Conservation (phyloP, 2,797 vertebrate species). For the Holocentrus rufus region DNA sequence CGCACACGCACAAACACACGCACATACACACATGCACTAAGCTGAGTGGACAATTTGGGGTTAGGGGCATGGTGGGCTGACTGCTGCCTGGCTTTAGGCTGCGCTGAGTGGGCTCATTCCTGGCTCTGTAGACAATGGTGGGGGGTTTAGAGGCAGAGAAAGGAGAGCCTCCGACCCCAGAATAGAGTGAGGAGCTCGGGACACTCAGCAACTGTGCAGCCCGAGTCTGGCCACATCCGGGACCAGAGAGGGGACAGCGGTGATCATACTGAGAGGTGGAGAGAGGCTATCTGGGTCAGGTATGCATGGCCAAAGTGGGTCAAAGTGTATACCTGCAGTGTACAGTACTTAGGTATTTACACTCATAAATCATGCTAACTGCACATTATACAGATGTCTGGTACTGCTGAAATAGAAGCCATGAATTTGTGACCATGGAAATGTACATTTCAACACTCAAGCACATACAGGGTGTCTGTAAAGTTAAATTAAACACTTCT, state of each 20-base stretch:
- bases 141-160: conserved; percentile 80
- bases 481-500: too few species aligned
- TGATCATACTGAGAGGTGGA: background rate
- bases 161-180: conserved; percentile 69
- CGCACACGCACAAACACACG: conserved; percentile 26
- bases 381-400: background rate
- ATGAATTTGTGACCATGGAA: too few species aligned
- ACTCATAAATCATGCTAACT: background rate
- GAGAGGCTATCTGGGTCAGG: conserved; percentile 16
- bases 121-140: conserved; percentile 79
- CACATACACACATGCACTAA: conserved; percentile 43
- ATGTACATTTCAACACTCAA: too few species aligned
- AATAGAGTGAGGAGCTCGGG: conserved; percentile 60
- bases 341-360: background rate
- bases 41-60: conserved; percentile 84
- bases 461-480: too few species aligned
- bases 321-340: background rate
- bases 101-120: conserved; percentile 86
- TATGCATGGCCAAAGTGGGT: background rate
- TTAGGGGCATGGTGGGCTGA: conserved; percentile 70
- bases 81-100: conserved; percentile 78
- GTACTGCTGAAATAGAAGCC: too few species aligned
- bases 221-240: conserved; percentile 36
- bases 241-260: conserved; percentile 24
- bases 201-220: conserved; percentile 31